Percentiles rank a stretch among this genome's conserved stretches.
These are phyloP conservation scores for Venusia cambrica DNA, from an alignment of 2,888 invertebrate genomes.

Conservation along the genomic window DNA sequence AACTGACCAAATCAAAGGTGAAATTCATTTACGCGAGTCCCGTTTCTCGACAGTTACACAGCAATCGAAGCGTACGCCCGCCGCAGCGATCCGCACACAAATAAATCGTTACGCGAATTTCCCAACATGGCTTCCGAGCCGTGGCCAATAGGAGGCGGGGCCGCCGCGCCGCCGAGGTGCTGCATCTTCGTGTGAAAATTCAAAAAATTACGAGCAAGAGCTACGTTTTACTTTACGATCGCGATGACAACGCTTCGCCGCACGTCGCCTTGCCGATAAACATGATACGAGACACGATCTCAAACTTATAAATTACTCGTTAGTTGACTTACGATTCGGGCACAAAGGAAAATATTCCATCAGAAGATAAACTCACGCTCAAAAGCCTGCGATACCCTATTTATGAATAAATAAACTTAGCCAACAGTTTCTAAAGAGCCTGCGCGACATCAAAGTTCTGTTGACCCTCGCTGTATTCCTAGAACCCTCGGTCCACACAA, in stretches of 20 bases:
- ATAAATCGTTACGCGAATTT: conserved; percentile 72
- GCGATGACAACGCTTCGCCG: conserved; percentile 41
- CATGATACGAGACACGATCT: conserved; percentile 39
- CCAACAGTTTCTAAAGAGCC: conserved; percentile 47
- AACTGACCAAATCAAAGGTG: conserved; percentile 39
- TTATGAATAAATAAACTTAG: conserved; percentile 50
- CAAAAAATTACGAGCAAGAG: conserved; percentile 55
- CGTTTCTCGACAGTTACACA: conserved; percentile 45
- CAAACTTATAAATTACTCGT: conserved; percentile 40
- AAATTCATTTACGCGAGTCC: conserved; percentile 47
- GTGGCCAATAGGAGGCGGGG: conserved; percentile 50
- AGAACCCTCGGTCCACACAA: conserved; percentile 56
- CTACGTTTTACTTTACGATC: conserved; percentile 54
- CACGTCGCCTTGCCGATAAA: conserved; percentile 38
- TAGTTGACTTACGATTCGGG: conserved; percentile 21
- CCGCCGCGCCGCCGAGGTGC: conserved; percentile 39
- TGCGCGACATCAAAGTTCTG: conserved; percentile 57
- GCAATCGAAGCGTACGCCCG: conserved; percentile 45
- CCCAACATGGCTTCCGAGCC: conserved; percentile 71
- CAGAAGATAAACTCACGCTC: conserved; percentile 22
- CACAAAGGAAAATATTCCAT: conserved; percentile 23
- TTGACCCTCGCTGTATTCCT: conserved; percentile 67
- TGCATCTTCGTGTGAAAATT: conserved; percentile 63
- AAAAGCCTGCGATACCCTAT: conserved; percentile 25
- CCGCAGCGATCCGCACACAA: conserved; percentile 56